phyloP scores from a whole-genome alignment of 1,140 invertebrate species.

The Bombus waltoni region DNA sequence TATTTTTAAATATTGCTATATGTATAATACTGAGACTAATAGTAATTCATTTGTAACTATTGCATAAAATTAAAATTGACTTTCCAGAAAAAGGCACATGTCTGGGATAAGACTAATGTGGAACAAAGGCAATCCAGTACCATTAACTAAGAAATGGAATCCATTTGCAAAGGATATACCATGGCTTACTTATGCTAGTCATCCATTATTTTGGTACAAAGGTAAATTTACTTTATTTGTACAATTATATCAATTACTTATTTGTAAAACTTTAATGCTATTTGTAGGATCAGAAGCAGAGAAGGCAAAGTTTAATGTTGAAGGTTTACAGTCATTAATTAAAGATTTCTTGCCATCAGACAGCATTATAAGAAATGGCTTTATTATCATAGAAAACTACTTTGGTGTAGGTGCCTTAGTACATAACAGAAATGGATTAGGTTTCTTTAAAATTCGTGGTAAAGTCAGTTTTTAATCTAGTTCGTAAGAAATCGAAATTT shows the following conservation, averaged over 20 bases:
- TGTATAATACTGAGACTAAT: background rate
- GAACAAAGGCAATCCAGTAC: conserved; percentile 87
- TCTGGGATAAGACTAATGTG: conserved; percentile 90
- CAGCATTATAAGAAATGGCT: conserved; percentile 82
- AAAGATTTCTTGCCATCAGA: conserved; percentile 65
- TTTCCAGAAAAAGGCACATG: conserved; percentile 86
- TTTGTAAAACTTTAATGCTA: background rate
- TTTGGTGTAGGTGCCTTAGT: conserved; percentile 89
- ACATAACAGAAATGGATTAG: conserved; percentile 92
- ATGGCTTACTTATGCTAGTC: conserved; percentile 90
- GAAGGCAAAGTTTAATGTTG: conserved; percentile 84
- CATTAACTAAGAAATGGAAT: conserved; percentile 91
- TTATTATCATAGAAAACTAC: conserved; percentile 92
- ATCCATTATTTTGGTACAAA: conserved; percentile 91
- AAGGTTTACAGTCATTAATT: conserved; percentile 82
- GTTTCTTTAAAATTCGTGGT: conserved; percentile 93
- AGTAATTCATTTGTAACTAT: background rate
- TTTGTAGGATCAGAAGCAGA: conserved; percentile 73
- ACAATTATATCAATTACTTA: background rate
- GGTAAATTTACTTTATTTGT: conserved; percentile 79
- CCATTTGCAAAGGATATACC: conserved; percentile 91
- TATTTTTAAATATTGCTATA: background rate
- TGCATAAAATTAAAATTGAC: conserved; percentile 10
- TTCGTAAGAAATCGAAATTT: background rate
- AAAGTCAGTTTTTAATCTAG: conserved; percentile 90